Evolutionary conservation across 2,113 vertebrate species (phyloP), one percentile per base, ranked within the genome.

Genomic region (Notothenia rossii): DNA sequence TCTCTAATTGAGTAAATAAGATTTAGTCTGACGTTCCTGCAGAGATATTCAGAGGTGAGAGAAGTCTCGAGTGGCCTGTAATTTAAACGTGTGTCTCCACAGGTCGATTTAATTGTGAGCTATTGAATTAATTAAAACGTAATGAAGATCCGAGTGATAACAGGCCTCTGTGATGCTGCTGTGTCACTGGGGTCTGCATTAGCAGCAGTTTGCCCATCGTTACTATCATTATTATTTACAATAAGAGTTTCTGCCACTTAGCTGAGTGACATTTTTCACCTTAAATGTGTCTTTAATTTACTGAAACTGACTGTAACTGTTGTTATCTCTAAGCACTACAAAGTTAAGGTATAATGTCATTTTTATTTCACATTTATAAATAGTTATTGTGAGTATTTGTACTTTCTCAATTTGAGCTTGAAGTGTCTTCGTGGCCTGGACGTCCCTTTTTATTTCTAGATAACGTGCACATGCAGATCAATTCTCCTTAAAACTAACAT

Each of bases 121-220:
- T 59, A 20, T 45, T 77, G 25, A 83, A 69, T 83, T 73, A 73
- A 80, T 83, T 18, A 60, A 62, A 71, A 7, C 10, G 1, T 62
- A 14, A 72, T 67, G 49, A 53, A 33, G 49, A 68, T 53, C 11
- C 4, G 64, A 18, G 48, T 5, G 65, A 40, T 68, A 53, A 67
- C 48, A 18, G 14, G 45, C 45, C 45, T 22, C 8, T 20, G 15
- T 59, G 15, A 15, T 4, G 46, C 46, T 3, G 10, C 11, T 11
- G 46, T 13, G 12, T 5, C 11, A 14, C 36, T 48, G 46, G 13
- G 13, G 46, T 48, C 46, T 11, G 4, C 10, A 13, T 48, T 48
- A 48, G 13, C 46, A 48, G 46, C 11, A 48, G 10, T 48, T 48
- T 48, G 11, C 11, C 46, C 10, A 12, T 12, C 46, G 10, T 48